Percentiles rank a stretch among this genome's conserved stretches.
Conservation (phyloP, 2,113 vertebrate genomes). For the cattle (Bos taurus) region DNA sequence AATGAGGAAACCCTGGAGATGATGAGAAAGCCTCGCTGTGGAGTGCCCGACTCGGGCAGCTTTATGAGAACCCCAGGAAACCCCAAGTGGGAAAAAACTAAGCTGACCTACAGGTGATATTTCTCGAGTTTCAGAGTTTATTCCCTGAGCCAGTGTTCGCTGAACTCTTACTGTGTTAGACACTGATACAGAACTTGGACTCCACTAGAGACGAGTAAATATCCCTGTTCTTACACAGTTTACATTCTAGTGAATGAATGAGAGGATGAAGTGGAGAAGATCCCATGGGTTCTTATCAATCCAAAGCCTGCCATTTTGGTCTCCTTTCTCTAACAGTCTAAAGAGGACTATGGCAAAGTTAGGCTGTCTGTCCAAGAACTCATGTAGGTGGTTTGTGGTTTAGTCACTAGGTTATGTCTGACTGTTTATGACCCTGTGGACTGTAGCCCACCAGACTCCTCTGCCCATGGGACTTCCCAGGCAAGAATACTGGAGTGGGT, state of each 20-base stretch:
- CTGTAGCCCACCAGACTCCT: neutral
- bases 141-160: neutral
- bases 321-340: neutral
- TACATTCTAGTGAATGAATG: neutral
- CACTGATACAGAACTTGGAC: neutral
- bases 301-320: neutral
- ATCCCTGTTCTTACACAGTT: neutral
- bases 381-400: neutral
- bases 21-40: slow-evolving; percentile 79
- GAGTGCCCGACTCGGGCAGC: slow-evolving; percentile 73
- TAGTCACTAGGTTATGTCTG: neutral
- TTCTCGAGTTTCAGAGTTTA: neutral
- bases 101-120: slow-evolving; percentile 81
- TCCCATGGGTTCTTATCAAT: neutral
- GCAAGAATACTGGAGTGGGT: neutral
- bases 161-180: neutral
- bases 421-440: neutral
- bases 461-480: neutral
- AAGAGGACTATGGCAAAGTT: neutral
- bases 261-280: neutral
- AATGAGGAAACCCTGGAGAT: slow-evolving; percentile 71
- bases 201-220: neutral
- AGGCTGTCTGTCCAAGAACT: neutral
- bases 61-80: slow-evolving; percentile 75
- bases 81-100: slow-evolving; percentile 76